These are phyloP conservation scores for Lasioglossum leucozonium DNA, from an alignment of 2,888 invertebrate species.

Conservation along the genomic window DNA sequence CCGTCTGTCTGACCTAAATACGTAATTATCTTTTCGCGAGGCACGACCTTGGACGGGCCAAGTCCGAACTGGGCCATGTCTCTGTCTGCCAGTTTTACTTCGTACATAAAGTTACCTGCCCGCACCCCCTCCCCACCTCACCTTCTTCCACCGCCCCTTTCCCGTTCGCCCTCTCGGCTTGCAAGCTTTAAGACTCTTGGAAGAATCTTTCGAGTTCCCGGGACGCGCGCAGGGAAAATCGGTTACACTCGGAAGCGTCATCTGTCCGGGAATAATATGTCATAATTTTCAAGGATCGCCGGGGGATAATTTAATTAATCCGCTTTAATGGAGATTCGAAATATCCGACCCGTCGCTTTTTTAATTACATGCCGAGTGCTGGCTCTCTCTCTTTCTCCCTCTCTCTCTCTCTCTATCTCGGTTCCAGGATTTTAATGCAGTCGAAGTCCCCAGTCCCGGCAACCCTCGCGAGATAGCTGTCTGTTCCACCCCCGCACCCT, in stretches of 20 bases:
- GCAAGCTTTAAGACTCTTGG: slow-evolving; percentile 19
- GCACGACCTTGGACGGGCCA: slow-evolving; percentile 78
- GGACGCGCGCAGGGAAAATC: slow-evolving; percentile 16
- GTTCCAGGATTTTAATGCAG: slow-evolving; percentile 30
- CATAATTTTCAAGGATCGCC: slow-evolving; percentile 26
- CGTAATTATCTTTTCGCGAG: slow-evolving; percentile 81
- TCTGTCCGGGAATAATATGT: slow-evolving; percentile 42
- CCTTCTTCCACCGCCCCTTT: not conserved
- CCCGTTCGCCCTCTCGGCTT: not conserved
- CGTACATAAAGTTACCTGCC: slow-evolving; percentile 70
- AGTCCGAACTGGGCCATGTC: slow-evolving; percentile 81
- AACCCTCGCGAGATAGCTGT: slow-evolving; percentile 1
- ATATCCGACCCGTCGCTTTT: slow-evolving; percentile 24
- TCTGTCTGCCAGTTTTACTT: slow-evolving; percentile 76
- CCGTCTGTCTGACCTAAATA: slow-evolving; percentile 78
- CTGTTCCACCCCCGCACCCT: not conserved
- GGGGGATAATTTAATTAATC: slow-evolving; percentile 53
- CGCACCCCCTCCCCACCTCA: not conserved
- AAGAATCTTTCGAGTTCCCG: slow-evolving; percentile 43
- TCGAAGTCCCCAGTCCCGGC: not conserved
- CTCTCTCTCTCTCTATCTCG: not conserved
- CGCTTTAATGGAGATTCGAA: slow-evolving; percentile 47
- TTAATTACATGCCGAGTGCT: slow-evolving; percentile 34
- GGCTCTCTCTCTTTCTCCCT: no score
- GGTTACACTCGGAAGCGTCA: slow-evolving; percentile 33